phyloP scores from a whole-genome alignment of 1,140 invertebrate genomes.

The Riptortus pedestris region DNA sequence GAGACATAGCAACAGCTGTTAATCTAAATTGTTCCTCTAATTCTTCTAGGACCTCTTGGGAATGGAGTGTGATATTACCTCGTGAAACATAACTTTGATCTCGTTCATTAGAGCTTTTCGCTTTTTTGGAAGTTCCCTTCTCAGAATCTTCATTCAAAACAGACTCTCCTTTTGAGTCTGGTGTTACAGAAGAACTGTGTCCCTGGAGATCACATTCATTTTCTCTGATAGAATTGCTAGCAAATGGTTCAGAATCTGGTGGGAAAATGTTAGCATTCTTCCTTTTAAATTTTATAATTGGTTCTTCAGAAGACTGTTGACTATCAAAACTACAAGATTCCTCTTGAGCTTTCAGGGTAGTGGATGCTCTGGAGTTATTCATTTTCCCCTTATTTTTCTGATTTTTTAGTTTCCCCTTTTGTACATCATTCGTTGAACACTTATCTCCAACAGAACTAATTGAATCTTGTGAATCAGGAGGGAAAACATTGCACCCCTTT shows the following conservation, averaged over 20 bases:
- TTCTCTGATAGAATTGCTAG: no score
- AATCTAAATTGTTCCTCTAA: slow-evolving; percentile 3
- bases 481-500: background rate
- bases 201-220: background rate
- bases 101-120: background rate
- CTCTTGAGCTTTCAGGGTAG: background rate
- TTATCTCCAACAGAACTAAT: no score
- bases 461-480: slow-evolving; percentile 1
- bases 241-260: no score
- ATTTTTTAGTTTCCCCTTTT: background rate
- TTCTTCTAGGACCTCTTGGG: background rate
- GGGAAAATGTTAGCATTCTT: background rate
- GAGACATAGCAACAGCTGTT: background rate
- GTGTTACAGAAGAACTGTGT: background rate
- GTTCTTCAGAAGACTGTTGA: background rate
- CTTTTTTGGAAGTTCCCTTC: background rate
- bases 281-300: background rate
- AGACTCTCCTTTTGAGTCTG: background rate
- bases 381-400: background rate
- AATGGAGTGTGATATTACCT: slow-evolving; percentile 5
- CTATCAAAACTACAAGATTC: background rate
- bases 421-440: background rate
- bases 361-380: background rate
- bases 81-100: slow-evolving; percentile 1
- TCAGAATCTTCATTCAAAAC: no score